phyloP scores from a whole-genome alignment of 2,797 vertebrate species.

The Nannoperca australis region DNA sequence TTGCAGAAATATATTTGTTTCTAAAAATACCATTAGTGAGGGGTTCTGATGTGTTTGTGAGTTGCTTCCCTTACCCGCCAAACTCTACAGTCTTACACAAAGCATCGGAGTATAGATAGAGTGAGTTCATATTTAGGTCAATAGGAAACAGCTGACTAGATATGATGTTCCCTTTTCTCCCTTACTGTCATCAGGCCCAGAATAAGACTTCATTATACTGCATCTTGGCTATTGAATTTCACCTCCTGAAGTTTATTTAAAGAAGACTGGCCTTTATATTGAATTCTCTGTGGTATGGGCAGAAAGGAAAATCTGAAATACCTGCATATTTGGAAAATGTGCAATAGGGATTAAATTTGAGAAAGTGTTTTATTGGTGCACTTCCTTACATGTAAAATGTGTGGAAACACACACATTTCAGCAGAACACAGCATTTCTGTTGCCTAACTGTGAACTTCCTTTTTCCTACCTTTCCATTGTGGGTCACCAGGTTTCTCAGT shows the following conservation, averaged over 20 bases:
- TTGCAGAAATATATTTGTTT: constrained; percentile 63
- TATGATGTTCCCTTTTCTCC: constrained; percentile 49
- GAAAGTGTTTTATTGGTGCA: constrained; percentile 54
- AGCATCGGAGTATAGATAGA: constrained; percentile 38
- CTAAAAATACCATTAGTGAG: constrained; percentile 81
- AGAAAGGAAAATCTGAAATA: constrained; percentile 44
- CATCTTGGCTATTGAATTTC: constrained; percentile 35
- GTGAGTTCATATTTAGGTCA: constrained; percentile 73
- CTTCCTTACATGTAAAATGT: constrained; percentile 33
- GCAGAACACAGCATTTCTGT: constrained; percentile 19
- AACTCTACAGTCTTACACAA: constrained; percentile 56
- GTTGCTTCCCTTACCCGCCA: constrained; percentile 54
- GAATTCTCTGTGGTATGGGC: constrained; percentile 32
- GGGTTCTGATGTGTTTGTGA: constrained; percentile 65
- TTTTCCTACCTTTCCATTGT: constrained; percentile 42
- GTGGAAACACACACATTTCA: constrained; percentile 31
- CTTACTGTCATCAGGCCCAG: constrained; percentile 33
- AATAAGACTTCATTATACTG: constrained; percentile 28
- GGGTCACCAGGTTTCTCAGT: constrained; percentile 50
- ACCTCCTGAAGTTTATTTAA: constrained; percentile 20
- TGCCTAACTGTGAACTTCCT: constrained; percentile 30
- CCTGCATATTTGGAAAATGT: constrained; percentile 53
- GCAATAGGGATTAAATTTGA: constrained; percentile 48
- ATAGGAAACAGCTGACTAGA: constrained; percentile 66
- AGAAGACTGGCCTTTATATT: constrained; percentile 17